These are phyloP conservation scores for Myotis daubentonii DNA, from an alignment of 2,797 vertebrate genomes.

Conservation along the genomic window DNA sequence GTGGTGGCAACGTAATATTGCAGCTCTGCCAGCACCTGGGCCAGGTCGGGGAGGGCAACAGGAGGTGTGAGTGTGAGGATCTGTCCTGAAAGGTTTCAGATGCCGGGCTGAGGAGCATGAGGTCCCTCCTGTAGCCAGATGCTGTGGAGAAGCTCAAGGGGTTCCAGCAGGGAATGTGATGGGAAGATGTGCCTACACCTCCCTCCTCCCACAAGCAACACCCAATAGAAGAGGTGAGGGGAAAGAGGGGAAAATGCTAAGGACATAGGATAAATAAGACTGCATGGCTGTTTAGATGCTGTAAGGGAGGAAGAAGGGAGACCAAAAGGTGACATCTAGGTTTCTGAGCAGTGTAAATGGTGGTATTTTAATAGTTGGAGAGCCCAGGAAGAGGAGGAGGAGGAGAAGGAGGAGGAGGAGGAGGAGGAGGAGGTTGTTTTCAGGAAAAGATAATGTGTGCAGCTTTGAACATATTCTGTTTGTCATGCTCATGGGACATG, in stretches of 20 bases:
- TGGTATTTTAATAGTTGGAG: not conserved
- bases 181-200: not conserved
- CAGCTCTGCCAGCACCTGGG: not conserved
- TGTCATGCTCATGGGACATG: not conserved
- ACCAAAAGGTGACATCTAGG: not conserved
- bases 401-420: not conserved
- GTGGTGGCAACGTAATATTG: rapidly evolving
- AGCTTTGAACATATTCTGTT: not conserved
- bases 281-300: not conserved
- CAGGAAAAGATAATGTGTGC: not conserved
- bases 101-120: not conserved
- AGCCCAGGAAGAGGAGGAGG: not conserved
- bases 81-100: not conserved
- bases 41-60: not conserved
- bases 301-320: not conserved
- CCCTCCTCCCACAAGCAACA: not conserved
- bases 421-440: not conserved
- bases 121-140: not conserved
- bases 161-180: not conserved
- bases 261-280: too few relatives aligned
- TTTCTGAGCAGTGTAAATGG: not conserved
- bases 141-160: not conserved
- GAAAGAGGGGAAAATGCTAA: not conserved
- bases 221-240: not conserved
- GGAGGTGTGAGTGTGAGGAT: not conserved